Percentiles rank a stretch among this genome's conserved stretches.
These are phyloP conservation scores for Hesperia comma DNA, from an alignment of 2,888 invertebrate species.

Conservation along the genomic window DNA sequence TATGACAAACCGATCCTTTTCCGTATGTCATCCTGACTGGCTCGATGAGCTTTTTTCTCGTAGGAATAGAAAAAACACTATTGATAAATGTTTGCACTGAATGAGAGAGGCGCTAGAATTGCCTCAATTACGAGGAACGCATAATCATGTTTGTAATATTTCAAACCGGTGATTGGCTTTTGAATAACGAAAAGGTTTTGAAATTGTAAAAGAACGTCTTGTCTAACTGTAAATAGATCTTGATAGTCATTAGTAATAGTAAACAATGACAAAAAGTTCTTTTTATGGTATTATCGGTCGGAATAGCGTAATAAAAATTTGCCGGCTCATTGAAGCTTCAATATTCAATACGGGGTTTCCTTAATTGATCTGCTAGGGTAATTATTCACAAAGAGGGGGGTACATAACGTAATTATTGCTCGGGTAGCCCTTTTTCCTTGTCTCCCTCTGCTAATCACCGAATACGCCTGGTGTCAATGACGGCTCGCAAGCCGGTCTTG, in stretches of 20 bases:
- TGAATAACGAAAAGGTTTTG: no score
- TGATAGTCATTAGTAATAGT: slow-evolving; percentile 3
- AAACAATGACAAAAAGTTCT: slow-evolving; percentile 21
- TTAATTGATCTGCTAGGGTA: slow-evolving; percentile 79
- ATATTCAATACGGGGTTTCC: slow-evolving; percentile 75
- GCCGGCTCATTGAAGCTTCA: slow-evolving; percentile 74
- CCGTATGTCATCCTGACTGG: slow-evolving; percentile 58
- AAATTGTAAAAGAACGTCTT: not conserved
- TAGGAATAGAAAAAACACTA: slow-evolving; percentile 52
- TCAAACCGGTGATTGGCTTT: slow-evolving; percentile 19
- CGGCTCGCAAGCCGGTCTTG: slow-evolving; percentile 77
- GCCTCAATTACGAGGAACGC: slow-evolving; percentile 48
- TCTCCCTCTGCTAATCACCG: slow-evolving; percentile 74
- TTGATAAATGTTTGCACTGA: slow-evolving; percentile 60
- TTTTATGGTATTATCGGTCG: slow-evolving; percentile 25
- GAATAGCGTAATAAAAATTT: slow-evolving; percentile 63
- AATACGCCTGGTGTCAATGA: slow-evolving; percentile 77
- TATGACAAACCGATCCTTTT: slow-evolving; percentile 70
- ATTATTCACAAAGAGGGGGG: slow-evolving; percentile 81
- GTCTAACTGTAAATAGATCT: not conserved
- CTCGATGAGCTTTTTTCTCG: slow-evolving; percentile 60
- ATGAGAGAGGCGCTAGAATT: slow-evolving; percentile 53
- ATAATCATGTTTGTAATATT: slow-evolving; percentile 33
- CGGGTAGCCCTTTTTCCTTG: slow-evolving; percentile 82
- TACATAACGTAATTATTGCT: slow-evolving; percentile 78